phyloP scores from a whole-genome alignment of 2,888 invertebrate genomes.

The Tipula vernalis region DNA sequence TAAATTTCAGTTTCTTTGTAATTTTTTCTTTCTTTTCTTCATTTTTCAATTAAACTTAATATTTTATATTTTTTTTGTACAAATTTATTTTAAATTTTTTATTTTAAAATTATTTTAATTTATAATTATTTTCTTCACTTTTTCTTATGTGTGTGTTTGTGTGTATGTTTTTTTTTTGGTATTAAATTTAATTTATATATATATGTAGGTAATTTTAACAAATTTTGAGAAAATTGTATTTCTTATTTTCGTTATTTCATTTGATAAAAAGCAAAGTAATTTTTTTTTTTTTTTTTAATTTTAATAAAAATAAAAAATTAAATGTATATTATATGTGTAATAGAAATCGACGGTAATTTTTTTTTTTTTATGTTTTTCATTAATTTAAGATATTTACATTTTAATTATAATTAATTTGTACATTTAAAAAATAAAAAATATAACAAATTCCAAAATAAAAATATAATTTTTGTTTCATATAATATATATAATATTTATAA shows the following conservation, averaged over 20 bases:
- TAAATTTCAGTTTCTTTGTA: neutral
- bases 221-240: neutral
- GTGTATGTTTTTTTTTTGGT: neutral
- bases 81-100: neutral
- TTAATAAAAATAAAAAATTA: neutral
- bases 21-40: neutral
- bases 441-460: neutral
- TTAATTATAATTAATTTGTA: neutral
- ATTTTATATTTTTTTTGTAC: neutral
- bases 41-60: constrained; percentile 4
- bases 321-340: neutral
- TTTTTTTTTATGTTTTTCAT: neutral
- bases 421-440: neutral
- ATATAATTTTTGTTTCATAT: neutral
- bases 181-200: neutral
- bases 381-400: neutral
- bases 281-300: neutral
- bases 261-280: neutral
- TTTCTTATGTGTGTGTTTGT: neutral
- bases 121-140: neutral
- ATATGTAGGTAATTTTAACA: neutral
- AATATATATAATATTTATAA: neutral
- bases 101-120: neutral
- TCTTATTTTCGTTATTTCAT: neutral
- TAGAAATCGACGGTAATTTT: neutral